phyloP scores from a whole-genome alignment of 2,113 vertebrate genomes.

The Cyanistes caeruleus region DNA sequence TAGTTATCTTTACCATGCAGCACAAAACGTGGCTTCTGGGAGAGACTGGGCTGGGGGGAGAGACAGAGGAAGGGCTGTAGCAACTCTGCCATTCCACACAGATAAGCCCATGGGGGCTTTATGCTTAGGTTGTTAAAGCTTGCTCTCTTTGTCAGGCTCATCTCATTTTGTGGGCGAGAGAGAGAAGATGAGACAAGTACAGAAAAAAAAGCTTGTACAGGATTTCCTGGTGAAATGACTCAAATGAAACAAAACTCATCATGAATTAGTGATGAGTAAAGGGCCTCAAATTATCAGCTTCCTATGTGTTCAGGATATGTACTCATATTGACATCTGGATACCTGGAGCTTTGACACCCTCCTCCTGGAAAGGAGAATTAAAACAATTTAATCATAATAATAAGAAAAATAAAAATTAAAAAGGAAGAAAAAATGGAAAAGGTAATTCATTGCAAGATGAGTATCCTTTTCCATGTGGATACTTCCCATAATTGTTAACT shows the following conservation, averaged over 20 bases:
- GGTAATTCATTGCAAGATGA: neutral
- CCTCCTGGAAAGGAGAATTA: neutral
- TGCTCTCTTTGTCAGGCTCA: neutral
- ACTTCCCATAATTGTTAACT: neutral
- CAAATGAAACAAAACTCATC: neutral
- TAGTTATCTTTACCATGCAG: neutral
- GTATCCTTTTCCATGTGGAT: neutral
- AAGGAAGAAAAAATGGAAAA: neutral
- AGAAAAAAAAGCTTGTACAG: neutral
- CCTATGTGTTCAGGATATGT: neutral
- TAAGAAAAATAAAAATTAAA: neutral
- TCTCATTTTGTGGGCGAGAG: neutral
- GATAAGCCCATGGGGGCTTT: neutral
- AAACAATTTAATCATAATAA: neutral
- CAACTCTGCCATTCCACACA: neutral
- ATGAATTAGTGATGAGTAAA: neutral
- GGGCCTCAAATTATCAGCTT: neutral
- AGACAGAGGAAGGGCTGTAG: neutral
- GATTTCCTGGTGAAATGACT: neutral
- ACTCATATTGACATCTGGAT: neutral
- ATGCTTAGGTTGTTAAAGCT: neutral
- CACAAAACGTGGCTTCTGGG: neutral
- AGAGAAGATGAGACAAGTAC: neutral
- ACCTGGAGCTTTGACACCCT: neutral
- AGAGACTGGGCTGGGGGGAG: neutral